Base-by-base conservation (phyloP, 2,888 invertebrate genomes). In the Hirtodrosophila confusa region DNA sequence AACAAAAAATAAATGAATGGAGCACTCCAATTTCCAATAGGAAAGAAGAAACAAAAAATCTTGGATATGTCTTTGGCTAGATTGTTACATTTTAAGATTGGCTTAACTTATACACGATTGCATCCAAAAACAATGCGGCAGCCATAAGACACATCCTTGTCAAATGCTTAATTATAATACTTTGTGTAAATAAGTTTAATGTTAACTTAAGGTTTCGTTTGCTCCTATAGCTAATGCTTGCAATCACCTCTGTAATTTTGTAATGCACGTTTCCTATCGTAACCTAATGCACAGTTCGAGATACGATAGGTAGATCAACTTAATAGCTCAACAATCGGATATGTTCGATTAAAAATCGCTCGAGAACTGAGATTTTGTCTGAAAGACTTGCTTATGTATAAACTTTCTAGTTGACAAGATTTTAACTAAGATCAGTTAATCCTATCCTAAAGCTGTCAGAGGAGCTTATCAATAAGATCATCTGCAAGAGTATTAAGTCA, bases 1-100 rank as follows among this genome's bases (percentile, higher is more conserved):
- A 61, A 39, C 40, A 33, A 44, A 61, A 43, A 58, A 7, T 48
- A 40, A 67, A 53, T 53, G 11, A 49, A 40, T 50, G 56, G 49
- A 68, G 51, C 56, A 43, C 29, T 31, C 39, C 1, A 44, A 41
- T 49, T 67, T 48, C 27, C 35, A 41, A 43, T 36, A 36, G 24
- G 36, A 51, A 51, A 36, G 24, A 0, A 23, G 12, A 6, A 57
- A 27, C 3, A 49, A 9, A 11, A 24, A n/a, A 43, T 55, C 39
- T 41, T 44, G 74, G 54, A 73, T 67, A 55, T 53, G 39, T 73
- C 49, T 72, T 69, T 48, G 58, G 64, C 64, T 48, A 44, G 10
- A 49, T 33, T 44, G 39, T 37, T 11, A 23, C 3, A 40, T 24
- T 23, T 29, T 6, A 9, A 4, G 37, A 36, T 73, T 47, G 23